Base-by-base conservation (phyloP, 1,140 invertebrate species). In the Drosophila kanapiae region DNA sequence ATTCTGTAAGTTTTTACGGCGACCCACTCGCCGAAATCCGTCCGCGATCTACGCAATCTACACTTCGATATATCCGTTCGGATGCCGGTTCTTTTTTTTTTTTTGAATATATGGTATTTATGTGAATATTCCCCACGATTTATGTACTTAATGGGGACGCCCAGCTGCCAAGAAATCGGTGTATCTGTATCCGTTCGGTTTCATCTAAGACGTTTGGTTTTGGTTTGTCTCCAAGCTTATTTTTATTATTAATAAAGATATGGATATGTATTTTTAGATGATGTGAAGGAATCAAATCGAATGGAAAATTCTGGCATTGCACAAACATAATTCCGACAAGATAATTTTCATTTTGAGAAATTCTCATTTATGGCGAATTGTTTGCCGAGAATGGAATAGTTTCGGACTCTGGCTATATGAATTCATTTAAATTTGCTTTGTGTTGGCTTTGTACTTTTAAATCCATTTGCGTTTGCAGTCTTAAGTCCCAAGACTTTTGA, bases 201-300 rank as follows among this genome's bases (percentile, higher is more conserved):
- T 23, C 23, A 23, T 23, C 23, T 38, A 43, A 56, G 71, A 37
- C 62, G 78, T 79, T 54, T 63, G 61, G 58, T 31, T 80, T 79
- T 45, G 68, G 67, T 87, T 83, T 84, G 85, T 84, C 84, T 67
- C 62, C 72, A 54, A 60, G 75, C 51, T 54, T 72, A 67, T 68
- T 47, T 49, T 57, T 56, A 64, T 83, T 83, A 83, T 65, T 83
- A 90, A 84, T 81, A 88, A 78, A 58, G 67, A 80, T 78, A 83
- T 87, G 80, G 53, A 80, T 67, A 82, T 49, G 43, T 87, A 87
- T 88, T 88, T 88, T 75, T 87, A 88, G 84, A 49, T 37, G n/a
- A 67, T 76, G 54, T 43, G 53, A n/a, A 42, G 40, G 54, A 76
- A 68, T 68, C 29, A 56, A 69, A 69, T 78, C 35, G 56, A 60